Evolutionary conservation across 2,888 invertebrate species (phyloP).

Genomic region (Chrysolina haemoptera): DNA sequence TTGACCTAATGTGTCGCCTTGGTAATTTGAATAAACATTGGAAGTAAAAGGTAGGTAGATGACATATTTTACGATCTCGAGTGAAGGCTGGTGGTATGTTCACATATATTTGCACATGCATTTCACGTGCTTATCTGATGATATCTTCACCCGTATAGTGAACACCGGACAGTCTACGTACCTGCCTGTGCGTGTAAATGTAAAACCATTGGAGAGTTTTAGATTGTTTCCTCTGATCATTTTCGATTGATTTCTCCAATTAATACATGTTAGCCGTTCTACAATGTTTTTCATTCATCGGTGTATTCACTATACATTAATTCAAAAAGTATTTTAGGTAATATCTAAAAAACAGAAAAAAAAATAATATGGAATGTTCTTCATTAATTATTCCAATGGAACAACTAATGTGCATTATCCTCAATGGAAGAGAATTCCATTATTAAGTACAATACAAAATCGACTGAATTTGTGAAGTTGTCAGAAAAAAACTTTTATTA

Average conservation of each 20-base stretch:
- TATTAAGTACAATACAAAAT: too few relatives aligned
- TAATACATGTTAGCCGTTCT: neutral
- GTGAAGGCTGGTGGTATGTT: neutral
- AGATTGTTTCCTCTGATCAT: neutral
- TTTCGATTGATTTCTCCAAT: neutral
- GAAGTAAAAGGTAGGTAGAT: conserved; percentile 33
- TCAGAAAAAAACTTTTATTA: too few relatives aligned
- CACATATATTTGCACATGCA: neutral
- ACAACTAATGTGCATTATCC: too few relatives aligned
- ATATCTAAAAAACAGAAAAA: too few relatives aligned
- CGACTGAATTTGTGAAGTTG: too few relatives aligned
- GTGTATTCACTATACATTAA: neutral
- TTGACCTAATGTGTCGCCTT: conserved; percentile 31
- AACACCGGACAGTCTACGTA: neutral
- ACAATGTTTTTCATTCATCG: neutral
- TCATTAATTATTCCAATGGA: too few relatives aligned
- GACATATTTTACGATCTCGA: conserved; percentile 25
- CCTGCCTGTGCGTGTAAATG: neutral
- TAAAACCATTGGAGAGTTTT: neutral
- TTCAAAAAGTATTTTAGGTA: neutral
- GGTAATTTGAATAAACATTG: conserved; percentile 29
- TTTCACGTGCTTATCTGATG: neutral
- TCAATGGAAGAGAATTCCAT: too few relatives aligned
- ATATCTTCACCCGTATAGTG: neutral
- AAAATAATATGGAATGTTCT: too few relatives aligned